A percentile compares a stretch with the other conserved stretches of the same genome.
phyloP scores from a whole-genome alignment of 2,113 vertebrate genomes.

The Callospermophilus lateralis region DNA sequence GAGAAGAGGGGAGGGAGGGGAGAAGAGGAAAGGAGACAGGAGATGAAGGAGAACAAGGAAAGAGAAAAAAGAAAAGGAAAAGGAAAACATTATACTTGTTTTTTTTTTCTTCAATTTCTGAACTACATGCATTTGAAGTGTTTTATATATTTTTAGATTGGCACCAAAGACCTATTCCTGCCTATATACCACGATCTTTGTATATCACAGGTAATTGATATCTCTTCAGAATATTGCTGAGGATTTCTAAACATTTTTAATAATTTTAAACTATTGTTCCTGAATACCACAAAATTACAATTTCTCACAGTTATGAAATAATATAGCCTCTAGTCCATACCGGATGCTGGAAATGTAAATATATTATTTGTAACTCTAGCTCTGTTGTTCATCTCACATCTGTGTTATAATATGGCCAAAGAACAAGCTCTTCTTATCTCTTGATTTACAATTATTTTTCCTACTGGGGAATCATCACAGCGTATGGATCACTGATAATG shows the following conservation, averaged over 20 bases:
- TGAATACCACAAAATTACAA: conserved; percentile 28
- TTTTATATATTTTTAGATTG: neutral
- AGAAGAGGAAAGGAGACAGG: rapidly evolving
- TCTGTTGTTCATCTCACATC: neutral
- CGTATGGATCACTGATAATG: neutral
- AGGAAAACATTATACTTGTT: no score
- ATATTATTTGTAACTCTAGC: neutral
- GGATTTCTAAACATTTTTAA: neutral
- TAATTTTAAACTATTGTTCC: neutral
- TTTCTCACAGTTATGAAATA: conserved; percentile 6
- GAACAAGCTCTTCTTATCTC: neutral
- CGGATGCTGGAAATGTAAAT: neutral
- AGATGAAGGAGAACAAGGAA: no score
- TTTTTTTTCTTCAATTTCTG: neutral
- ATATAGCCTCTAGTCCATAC: neutral
- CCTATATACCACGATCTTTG: neutral
- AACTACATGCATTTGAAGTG: neutral
- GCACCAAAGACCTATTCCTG: neutral
- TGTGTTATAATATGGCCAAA: neutral
- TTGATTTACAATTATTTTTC: neutral
- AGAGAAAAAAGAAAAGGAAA: rapidly evolving
- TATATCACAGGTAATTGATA: neutral
- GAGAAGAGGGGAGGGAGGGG: neutral
- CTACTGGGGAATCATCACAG: neutral
- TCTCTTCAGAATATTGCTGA: neutral